Conservation (phyloP, 2,797 vertebrate genomes). For the Sebastes cheni region DNA sequence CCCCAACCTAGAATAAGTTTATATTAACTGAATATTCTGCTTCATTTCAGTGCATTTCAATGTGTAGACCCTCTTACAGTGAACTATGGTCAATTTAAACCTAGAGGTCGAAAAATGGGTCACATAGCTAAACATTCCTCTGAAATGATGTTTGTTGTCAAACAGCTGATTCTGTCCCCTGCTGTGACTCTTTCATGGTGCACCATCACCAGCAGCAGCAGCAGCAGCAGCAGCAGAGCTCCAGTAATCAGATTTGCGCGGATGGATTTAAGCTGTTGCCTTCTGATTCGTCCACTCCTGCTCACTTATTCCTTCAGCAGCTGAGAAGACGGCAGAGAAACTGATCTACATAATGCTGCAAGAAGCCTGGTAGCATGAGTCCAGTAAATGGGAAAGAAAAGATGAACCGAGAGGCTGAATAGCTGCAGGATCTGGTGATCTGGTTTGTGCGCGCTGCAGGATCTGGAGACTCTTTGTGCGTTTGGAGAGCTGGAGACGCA, state of each 20-base stretch:
- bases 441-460: constrained; percentile 10
- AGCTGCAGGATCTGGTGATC: too few relatives aligned
- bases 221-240: constrained; percentile 6
- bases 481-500: constrained; percentile 28
- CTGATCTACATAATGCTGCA: neutral
- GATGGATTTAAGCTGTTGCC: constrained; percentile 48
- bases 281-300: constrained; percentile 38
- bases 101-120: neutral
- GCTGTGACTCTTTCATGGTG: neutral
- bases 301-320: neutral
- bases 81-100: neutral
- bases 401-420: neutral
- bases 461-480: constrained; percentile 6
- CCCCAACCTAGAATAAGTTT: too few relatives aligned
- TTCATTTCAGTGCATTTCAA: fast-evolving
- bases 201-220: neutral
- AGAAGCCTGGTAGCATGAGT: fast-evolving
- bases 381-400: fast-evolving
- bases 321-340: neutral
- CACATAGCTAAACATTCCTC: neutral
- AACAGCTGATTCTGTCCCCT: neutral
- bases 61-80: neutral
- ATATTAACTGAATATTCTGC: neutral
- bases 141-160: neutral
- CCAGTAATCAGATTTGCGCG: constrained; percentile 58